Evolutionary conservation across 2,888 invertebrate species (phyloP), one percentile per base, ranked within the genome.

Genomic region (Xylocampa areola): DNA sequence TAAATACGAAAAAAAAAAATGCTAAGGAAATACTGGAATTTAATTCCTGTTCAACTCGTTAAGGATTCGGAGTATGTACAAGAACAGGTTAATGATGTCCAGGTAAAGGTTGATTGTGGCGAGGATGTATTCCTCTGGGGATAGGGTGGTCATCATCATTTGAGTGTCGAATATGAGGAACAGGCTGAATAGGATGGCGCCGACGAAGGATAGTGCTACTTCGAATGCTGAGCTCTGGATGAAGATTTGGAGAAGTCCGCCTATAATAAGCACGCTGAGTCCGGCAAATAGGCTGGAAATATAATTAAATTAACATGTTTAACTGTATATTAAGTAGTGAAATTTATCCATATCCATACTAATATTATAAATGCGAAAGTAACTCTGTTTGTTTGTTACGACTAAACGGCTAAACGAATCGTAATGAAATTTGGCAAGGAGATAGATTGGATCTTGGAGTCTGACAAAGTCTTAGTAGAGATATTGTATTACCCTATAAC

Each of bases 101-200:
- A 98, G 94, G 86, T 98, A 98, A 35, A 98, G 92, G 85, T 96
- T 97, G 82, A 98, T 97, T 0, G 97, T 96, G 1, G 97, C 97
- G 43, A 97, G 89, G 74, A 98, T 97, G 88, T 98, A 98, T 82
- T 98, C 98, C 85, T 98, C 98, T 0, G 98, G 96, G 0, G 97
- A 97, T 45, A 97, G 90, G 2, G 94, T 95, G 68, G 96, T 95
- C 97, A 97, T 97, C 90, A 98, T 95, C 91, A 97, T 95, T 84
- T 97, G 97, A 0, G 97, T 97, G 89, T 98, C 98, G 81, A 96
- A 97, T 69, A 98, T 95, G 36, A 98, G 96, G 91, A 97, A 98
- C 35, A 97, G 90, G 29, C 96, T 96, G 90, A 98, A 98, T 37
- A 98, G 81, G 4, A 96, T 86, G 0, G 96, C 96, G 4, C 98